Evolutionary conservation across 2,797 vertebrate species (phyloP), one percentile per base, ranked within the genome.

Genomic region (Garrulus glandarius): DNA sequence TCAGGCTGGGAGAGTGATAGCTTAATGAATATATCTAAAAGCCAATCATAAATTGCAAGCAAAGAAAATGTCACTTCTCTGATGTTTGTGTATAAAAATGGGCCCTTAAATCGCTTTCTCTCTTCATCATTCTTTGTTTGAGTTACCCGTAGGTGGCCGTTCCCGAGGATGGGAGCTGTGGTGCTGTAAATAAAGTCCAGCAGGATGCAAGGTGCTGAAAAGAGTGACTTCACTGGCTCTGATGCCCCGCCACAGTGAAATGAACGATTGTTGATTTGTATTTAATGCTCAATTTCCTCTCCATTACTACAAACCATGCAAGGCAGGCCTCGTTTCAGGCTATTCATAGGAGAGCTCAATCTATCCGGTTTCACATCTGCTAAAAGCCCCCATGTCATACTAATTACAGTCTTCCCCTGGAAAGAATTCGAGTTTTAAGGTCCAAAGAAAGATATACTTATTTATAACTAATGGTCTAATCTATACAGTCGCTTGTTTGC

Each of bases 251-350:
- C 67, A 61, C 91, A 87, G 93, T 89, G 44, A 96, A 98, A 98
- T 97, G 96, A 98, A 96, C 97, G 97, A 96, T 96, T 93, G 92
- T 92, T 98, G 97, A 98, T 98, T 98, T 98, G 96, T 97, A 97
- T 97, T 98, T 97, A 97, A 98, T 98, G 98, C 97, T 98, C 97
- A 96, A 96, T 97, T 98, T 98, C 98, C 97, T 98, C 97, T 97
- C 96, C 97, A 95, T 98, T 98, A 97, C 96, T 97, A 65, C 95
- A 97, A 94, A 87, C 96, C 95, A 84, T 97, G 95, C 83, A 89
- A 94, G 81, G 93, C 88, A 96, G 96, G 79, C 94, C 96, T 83
- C 20, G n/a, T 96, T 95, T 96, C 95, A 92, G 87, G 89, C 95
- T 96, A 95, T 97, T 98, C 97, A 97, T 90, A 95, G 85, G 97